Percentiles rank a stretch among this genome's conserved stretches.
These are phyloP conservation scores for Aphelocoma californica DNA, from an alignment of 2,797 vertebrate genomes.

Conservation along the genomic window DNA sequence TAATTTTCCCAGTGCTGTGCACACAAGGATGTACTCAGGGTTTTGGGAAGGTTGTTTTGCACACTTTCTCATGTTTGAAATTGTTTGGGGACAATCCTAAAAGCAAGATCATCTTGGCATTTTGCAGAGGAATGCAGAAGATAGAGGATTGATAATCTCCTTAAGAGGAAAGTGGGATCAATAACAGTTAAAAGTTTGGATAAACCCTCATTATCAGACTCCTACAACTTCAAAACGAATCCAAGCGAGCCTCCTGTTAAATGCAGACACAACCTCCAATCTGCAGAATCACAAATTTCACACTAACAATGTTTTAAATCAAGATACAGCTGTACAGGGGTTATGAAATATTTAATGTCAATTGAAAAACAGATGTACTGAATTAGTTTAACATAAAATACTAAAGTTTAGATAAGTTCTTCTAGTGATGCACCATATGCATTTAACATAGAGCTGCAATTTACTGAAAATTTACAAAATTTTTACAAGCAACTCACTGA, in stretches of 20 bases:
- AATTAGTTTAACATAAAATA: conserved; percentile 14
- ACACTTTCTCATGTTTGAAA: not conserved
- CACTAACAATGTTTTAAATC: not conserved
- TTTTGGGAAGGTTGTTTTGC: not conserved
- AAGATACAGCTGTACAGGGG: not conserved
- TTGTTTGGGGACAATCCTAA: not conserved
- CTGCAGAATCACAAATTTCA: not conserved
- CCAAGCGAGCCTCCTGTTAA: not conserved
- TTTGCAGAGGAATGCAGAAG: not conserved
- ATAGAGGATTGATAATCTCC: not conserved
- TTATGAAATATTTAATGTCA: conserved; percentile 6
- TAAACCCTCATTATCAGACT: not conserved
- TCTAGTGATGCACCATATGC: not conserved
- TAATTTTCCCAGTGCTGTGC: not conserved
- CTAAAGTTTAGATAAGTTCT: not conserved
- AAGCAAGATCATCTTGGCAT: not conserved
- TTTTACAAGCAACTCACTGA: not conserved
- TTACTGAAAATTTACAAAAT: no score
- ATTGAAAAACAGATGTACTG: not conserved
- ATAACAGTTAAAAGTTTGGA: not conserved
- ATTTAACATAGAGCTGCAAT: not conserved
- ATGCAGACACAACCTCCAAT: not conserved
- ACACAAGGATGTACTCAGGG: not conserved
- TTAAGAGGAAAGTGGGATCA: not conserved
- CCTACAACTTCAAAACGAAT: not conserved